Base-by-base conservation (phyloP, 2,113 vertebrate species). In the Cyanoramphus novaezelandiae region DNA sequence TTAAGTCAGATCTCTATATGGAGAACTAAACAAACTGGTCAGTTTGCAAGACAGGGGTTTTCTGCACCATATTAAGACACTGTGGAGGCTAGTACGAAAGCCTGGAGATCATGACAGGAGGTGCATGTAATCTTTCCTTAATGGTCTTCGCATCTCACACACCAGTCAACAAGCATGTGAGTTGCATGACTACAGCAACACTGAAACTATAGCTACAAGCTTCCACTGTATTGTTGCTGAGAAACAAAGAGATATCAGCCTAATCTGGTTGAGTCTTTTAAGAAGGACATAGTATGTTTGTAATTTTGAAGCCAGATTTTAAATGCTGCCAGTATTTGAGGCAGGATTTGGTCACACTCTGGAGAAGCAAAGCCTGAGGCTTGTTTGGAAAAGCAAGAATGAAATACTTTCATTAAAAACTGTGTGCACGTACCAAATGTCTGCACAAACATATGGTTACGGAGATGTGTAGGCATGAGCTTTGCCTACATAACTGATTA, bases 181-280 rank as follows among this genome's bases (percentile, higher is more conserved):
- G 64, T 49, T 71, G 16, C 0, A 0, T 63, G 55, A 50, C 37
- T 57, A 13, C 6, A 70, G 35, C 0, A 2, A 52, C 29, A 35
- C 33, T 72, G 39, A 60, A 37, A 41, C 9, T 53, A 31, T 27
- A 70, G 37, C 19, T 69, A 52, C 27, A 72, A 72, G 49, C 13
- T 52, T 82, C 52, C 37, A 20, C 14, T 20, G 47, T 50, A 9
- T 39, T 82, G 41, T 27, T 93, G 23, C 35, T 55, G 62, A 79
- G 57, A 62, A 85, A 65, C 12, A 35, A 39, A 53, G 31, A n/a
- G 4, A 2, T 53, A 12, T 31, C 11, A 67, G 6, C 46, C 43
- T 31, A 14, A 0, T 0, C 5, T 9, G 25, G 18, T 24, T 60
- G 1, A 0, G 7, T 49, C 13, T 65, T 68, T 76, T 39, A 76